Evolutionary conservation across 2,113 vertebrate genomes (phyloP), one percentile per base, ranked within the genome.

Genomic region (Sapajus apella): DNA sequence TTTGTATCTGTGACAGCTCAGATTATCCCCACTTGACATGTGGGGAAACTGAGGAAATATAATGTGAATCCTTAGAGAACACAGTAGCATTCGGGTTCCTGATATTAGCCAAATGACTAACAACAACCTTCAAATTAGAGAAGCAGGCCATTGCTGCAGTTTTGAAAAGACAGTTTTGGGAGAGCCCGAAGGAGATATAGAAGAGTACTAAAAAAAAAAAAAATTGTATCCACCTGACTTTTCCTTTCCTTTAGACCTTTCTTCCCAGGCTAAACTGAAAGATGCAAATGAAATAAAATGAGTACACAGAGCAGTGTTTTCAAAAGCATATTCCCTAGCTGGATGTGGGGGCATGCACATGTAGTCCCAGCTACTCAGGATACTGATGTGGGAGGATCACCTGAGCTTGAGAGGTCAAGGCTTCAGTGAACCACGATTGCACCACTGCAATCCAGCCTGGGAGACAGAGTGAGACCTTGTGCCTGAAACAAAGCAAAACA

Each of bases 281-380:
- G 14, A 37, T 56, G 30, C 25, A 27, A 16, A 17, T 37, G 20
- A 12, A 79, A 43, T 50, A 14, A 32, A 66, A 13, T 50, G 10
- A 37, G 16, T 16, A 13, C 2, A 5, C 2, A 12, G 10, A 55
- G 21, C 8, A 40, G 16, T 1, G 0, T 64, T 91, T 81, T 75
- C n/a, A 32, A 88, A 56, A 64, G 47, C 2, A 16, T 5, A 73
- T 8, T 64, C 61, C 27, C 61, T 30, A 64, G 27, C 12, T 64
- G 61, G 27, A 32, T 30, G 6, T 64, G 27, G 61, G 13, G 61
- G 61, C 61, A 64, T 13, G 30, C 27, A 64, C 2, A 5, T 30
- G 27, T 30, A 64, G 61, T 64, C 61, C 27, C 27, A 64, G 61
- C 12, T 64, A 64, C 61, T 14, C 61, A 30, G 61, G 12, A 64